Evolutionary conservation across 2,888 invertebrate species (phyloP).

Genomic region (Dolichomitus sp.): DNA sequence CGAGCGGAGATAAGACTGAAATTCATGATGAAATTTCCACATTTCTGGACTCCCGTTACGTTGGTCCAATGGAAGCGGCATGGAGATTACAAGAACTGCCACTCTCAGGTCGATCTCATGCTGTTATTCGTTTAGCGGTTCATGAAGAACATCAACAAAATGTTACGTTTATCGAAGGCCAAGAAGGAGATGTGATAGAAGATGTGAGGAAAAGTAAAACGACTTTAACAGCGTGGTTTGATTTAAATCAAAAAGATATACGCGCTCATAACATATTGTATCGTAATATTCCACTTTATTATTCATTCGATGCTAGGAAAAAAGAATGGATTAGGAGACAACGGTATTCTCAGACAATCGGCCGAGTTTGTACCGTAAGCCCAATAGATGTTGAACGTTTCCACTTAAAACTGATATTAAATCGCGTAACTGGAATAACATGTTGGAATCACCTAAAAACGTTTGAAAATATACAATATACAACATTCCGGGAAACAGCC

Average conservation of each 20-base stretch:
- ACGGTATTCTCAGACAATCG: slow-evolving; percentile 46
- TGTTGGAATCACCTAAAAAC: too few species aligned
- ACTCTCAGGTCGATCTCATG: slow-evolving; percentile 9
- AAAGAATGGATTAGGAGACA: slow-evolving; percentile 25
- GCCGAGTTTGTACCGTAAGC: slow-evolving; percentile 48
- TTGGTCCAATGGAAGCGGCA: too few species aligned
- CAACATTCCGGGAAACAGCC: slow-evolving; percentile 37
- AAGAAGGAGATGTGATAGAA: not conserved
- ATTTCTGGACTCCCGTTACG: too few species aligned
- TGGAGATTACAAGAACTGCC: slow-evolving; percentile 8
- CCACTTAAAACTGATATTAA: slow-evolving; percentile 30
- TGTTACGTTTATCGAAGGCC: not conserved
- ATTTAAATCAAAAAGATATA: too few species aligned
- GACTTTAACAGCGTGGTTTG: too few species aligned
- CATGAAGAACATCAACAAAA: not conserved
- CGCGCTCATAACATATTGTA: too few species aligned
- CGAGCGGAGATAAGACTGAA: too few species aligned
- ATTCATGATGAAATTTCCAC: too few species aligned
- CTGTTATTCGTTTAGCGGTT: slow-evolving; percentile 4
- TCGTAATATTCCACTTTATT: too few species aligned
- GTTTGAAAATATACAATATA: too few species aligned
- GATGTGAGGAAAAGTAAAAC: not conserved
- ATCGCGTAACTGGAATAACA: slow-evolving; percentile 46
- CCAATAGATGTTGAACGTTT: not conserved
- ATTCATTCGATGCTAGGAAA: too few species aligned